A percentile compares a stretch with the other conserved stretches of the same genome.
phyloP scores from a whole-genome alignment of 2,113 vertebrate genomes.

The Lycocorax pyrrhopterus region DNA sequence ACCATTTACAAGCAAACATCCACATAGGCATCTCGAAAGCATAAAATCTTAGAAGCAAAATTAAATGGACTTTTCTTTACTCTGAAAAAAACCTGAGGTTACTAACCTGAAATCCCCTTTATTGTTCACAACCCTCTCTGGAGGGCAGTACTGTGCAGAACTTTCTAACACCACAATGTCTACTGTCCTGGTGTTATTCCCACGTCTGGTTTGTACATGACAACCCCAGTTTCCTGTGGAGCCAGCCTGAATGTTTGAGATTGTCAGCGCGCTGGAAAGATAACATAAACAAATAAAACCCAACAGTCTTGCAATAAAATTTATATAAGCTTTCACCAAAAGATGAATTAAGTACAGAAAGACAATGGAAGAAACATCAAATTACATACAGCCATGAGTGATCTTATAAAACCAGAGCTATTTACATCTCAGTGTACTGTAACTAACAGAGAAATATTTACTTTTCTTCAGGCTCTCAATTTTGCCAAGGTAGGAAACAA shows the following conservation, averaged over 20 bases:
- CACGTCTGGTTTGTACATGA: slow-evolving; percentile 87
- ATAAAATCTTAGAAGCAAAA: not conserved
- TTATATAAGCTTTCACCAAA: not conserved
- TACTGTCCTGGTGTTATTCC: slow-evolving; percentile 91
- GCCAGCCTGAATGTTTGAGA: slow-evolving; percentile 95
- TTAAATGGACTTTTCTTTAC: not conserved
- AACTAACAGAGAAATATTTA: not conserved
- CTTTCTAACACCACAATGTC: slow-evolving; percentile 93
- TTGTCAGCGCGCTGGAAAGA: slow-evolving; percentile 85
- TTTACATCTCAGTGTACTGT: not conserved
- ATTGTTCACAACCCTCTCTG: slow-evolving; percentile 91
- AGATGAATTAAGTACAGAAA: not conserved
- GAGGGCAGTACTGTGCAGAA: slow-evolving; percentile 89
- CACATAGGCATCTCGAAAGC: not conserved
- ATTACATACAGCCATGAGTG: not conserved
- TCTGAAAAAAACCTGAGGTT: not conserved
- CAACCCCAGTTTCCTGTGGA: slow-evolving; percentile 98
- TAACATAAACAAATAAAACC: not conserved
- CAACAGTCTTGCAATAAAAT: not conserved
- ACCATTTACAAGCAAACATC: not conserved
- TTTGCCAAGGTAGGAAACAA: not conserved
- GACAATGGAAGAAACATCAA: not conserved
- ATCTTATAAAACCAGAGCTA: not conserved
- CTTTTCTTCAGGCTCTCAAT: not conserved
- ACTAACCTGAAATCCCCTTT: slow-evolving; percentile 96